Evolutionary conservation across 2,888 invertebrate genomes (phyloP).

Genomic region (Hecatera dysodea): DNA sequence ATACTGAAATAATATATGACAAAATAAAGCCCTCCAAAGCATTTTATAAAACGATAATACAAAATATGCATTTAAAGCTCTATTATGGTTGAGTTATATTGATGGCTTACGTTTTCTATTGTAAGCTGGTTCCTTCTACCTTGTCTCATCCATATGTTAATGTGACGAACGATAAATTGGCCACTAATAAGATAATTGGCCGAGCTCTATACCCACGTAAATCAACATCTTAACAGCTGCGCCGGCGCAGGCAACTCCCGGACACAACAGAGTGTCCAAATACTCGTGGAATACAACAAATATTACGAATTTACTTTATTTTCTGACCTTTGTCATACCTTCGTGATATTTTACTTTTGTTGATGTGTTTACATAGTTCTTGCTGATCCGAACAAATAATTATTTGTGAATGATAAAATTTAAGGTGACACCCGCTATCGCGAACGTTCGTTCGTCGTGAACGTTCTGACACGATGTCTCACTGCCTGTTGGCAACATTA

Average conservation of each 20-base stretch:
- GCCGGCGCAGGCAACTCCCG: conserved; percentile 70
- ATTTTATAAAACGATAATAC: conserved; percentile 31
- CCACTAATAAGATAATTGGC: conserved; percentile 90
- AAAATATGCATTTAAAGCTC: conserved; percentile 20
- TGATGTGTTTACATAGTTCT: conserved; percentile 41
- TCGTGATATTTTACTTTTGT: conserved; percentile 44
- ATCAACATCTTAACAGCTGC: conserved; percentile 89
- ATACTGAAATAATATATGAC: conserved; percentile 9
- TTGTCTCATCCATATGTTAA: conserved; percentile 84
- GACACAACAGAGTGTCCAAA: conserved; percentile 71
- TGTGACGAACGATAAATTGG: conserved; percentile 89
- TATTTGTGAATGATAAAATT: conserved; percentile 54
- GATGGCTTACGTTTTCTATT: conserved; percentile 45
- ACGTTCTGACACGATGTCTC: conserved; percentile 28
- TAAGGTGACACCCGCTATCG: conserved; percentile 38
- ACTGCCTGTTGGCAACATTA: conserved; percentile 51
- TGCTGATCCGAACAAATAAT: conserved; percentile 35
- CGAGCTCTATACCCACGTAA: conserved; percentile 87
- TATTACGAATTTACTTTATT: conserved; percentile 60
- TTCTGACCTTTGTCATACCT: conserved; percentile 55
- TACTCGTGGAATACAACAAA: conserved; percentile 60
- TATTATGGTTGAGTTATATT: conserved; percentile 21
- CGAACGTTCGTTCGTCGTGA: conserved; percentile 26
- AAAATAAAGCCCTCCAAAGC: background rate
- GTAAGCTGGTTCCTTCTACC: conserved; percentile 68